These are phyloP conservation scores for Fopius arisanus DNA, from an alignment of 1,140 invertebrate genomes.

Conservation along the genomic window DNA sequence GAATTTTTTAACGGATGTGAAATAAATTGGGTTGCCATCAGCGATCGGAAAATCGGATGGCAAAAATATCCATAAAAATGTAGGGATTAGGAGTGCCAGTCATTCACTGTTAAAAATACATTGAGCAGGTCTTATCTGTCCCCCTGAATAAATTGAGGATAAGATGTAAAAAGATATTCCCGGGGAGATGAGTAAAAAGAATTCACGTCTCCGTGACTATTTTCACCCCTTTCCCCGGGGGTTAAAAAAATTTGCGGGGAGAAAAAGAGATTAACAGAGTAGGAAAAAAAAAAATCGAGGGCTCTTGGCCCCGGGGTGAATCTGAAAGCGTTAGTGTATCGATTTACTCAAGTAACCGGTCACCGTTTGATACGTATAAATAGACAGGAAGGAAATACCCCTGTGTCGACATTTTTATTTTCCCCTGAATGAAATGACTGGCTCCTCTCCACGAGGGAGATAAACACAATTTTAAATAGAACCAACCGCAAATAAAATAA, in stretches of 20 bases:
- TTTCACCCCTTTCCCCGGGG: neutral
- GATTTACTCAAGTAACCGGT: conserved; percentile 21
- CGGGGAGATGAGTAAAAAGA: neutral
- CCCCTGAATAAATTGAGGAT: neutral
- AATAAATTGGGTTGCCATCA: too few relatives aligned
- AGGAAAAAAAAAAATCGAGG: neutral
- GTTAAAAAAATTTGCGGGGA: neutral
- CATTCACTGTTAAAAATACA: too few relatives aligned
- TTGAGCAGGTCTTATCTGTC: too few relatives aligned
- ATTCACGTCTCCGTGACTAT: neutral
- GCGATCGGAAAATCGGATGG: too few relatives aligned
- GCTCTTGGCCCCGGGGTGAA: neutral
- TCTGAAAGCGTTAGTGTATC: conserved; percentile 26
- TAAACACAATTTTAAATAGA: too few relatives aligned
- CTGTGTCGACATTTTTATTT: neutral
- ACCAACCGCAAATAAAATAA: too few relatives aligned
- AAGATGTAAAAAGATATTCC: neutral
- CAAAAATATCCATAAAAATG: too few relatives aligned
- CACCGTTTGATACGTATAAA: conserved; percentile 24
- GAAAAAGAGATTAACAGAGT: neutral
- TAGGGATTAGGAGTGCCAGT: too few relatives aligned
- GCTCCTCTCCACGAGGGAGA: too few relatives aligned
- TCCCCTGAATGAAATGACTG: too few relatives aligned
- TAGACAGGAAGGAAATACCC: neutral
- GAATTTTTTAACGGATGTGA: too few relatives aligned